Evolutionary conservation across 2,113 vertebrate genomes (phyloP).

Genomic region (Gasterosteus nipponicus): DNA sequence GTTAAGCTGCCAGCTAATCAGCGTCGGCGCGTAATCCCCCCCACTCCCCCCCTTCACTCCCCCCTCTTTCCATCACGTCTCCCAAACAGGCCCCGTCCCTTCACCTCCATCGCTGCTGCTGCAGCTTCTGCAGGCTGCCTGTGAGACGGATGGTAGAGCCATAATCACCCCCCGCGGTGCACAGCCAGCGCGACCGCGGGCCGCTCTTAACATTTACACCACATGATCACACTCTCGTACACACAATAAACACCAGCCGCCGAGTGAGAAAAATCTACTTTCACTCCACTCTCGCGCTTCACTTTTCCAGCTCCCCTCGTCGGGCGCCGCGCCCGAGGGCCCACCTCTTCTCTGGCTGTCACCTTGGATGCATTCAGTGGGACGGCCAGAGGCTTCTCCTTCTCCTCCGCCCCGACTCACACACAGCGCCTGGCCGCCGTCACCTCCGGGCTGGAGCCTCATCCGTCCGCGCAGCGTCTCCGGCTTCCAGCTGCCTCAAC

Average conservation of each 20-base stretch:
- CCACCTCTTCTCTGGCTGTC: slow-evolving; percentile 60
- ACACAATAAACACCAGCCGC: slow-evolving; percentile 59
- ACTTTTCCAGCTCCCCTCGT: background rate
- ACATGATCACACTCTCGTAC: slow-evolving; percentile 44
- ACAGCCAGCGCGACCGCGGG: slow-evolving; percentile 73
- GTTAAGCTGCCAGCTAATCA: slow-evolving; percentile 78
- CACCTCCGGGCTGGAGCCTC: slow-evolving; percentile 58
- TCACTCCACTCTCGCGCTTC: slow-evolving; percentile 18
- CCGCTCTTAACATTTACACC: slow-evolving; percentile 75
- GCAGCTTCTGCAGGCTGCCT: slow-evolving; percentile 38
- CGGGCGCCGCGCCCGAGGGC: slow-evolving; percentile 25
- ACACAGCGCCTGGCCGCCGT: slow-evolving; percentile 24
- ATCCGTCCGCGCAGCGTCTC: slow-evolving; percentile 37
- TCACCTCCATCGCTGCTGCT: background rate
- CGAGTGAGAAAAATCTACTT: slow-evolving; percentile 42
- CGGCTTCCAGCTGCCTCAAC: slow-evolving; percentile 52
- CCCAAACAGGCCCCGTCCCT: slow-evolving; percentile 38
- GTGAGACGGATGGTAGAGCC: slow-evolving; percentile 67
- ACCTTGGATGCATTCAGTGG: slow-evolving; percentile 62
- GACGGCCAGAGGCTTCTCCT: slow-evolving; percentile 35
- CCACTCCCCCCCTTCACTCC: slow-evolving; percentile 39
- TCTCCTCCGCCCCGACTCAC: slow-evolving; percentile 21
- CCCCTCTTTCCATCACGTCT: slow-evolving; percentile 31
- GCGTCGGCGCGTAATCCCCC: slow-evolving; percentile 61
- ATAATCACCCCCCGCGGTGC: slow-evolving; percentile 75